These are phyloP conservation scores for Chalcosyrphus nemorum DNA, from an alignment of 2,888 invertebrate species.

Conservation along the genomic window DNA sequence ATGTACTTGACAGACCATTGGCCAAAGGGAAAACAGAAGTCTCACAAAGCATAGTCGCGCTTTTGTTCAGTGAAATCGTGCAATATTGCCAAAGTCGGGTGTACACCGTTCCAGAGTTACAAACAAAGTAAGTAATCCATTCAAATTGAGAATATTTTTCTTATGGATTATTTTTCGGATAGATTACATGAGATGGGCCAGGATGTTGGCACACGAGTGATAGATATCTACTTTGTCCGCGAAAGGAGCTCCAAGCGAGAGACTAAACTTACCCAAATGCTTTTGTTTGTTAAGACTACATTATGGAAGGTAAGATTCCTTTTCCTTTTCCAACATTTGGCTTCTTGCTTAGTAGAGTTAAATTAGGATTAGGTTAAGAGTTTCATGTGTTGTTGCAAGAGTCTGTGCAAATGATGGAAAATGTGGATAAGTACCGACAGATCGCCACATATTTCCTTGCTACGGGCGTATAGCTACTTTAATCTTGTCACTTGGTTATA, in stretches of 20 bases:
- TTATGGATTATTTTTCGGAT: no score
- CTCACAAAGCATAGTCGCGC: conserved; percentile 94
- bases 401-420: no score
- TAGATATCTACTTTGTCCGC: conserved; percentile 96
- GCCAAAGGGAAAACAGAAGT: conserved; percentile 97
- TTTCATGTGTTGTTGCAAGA: no score
- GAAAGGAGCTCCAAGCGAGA: conserved; percentile 97
- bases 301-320: conserved; percentile 92
- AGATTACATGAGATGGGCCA: conserved; percentile 97
- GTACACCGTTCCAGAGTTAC: conserved; percentile 96
- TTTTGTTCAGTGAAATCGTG: conserved; percentile 98
- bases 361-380: no score
- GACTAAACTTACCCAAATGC: conserved; percentile 95
- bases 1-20: conserved; percentile 93
- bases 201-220: conserved; percentile 95
- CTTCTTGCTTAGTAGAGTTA: no score
- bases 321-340: no score
- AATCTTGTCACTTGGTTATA: no score
- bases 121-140: conserved; percentile 90
- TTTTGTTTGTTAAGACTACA: conserved; percentile 97
- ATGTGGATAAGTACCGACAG: no score
- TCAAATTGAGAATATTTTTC: not conserved
- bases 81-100: conserved; percentile 99
- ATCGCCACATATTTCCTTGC: no score
- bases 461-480: no score